A percentile compares a stretch with the other conserved stretches of the same genome.
phyloP scores from a whole-genome alignment of 2,888 invertebrate genomes.

The Pyrocoelia pectoralis region DNA sequence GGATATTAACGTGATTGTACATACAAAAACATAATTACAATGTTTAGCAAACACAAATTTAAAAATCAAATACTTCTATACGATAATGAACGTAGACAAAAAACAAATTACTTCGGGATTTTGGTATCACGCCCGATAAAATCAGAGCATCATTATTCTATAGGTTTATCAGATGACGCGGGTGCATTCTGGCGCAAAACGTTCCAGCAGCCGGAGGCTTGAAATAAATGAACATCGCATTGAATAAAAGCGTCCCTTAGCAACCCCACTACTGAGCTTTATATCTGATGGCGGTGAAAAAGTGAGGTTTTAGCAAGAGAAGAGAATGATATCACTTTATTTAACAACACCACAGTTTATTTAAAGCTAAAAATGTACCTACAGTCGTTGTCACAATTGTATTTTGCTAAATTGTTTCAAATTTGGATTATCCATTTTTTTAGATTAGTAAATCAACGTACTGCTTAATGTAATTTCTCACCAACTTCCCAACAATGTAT shows the following conservation, averaged over 20 bases:
- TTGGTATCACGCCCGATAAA: slow-evolving; percentile 46
- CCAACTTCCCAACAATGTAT: too few species aligned
- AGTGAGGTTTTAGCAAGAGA: slow-evolving; percentile 38
- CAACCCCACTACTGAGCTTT: slow-evolving; percentile 46
- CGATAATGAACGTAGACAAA: slow-evolving; percentile 39
- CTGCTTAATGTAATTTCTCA: too few species aligned
- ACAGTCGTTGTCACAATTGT: slow-evolving; percentile 17
- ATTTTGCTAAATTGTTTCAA: not conserved
- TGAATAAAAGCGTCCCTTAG: slow-evolving; percentile 52
- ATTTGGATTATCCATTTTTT: not conserved
- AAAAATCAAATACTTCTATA: slow-evolving; percentile 26
- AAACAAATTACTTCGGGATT: slow-evolving; percentile 50
- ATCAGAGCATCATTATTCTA: slow-evolving; percentile 47
- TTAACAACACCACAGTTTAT: slow-evolving; percentile 37
- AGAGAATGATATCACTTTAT: slow-evolving; percentile 37
- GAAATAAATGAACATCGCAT: slow-evolving; percentile 52
- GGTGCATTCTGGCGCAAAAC: slow-evolving; percentile 45
- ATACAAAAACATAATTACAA: not conserved
- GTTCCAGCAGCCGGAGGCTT: slow-evolving; percentile 41
- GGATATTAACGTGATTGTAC: too few species aligned
- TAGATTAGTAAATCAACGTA: too few species aligned
- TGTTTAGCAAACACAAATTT: slow-evolving; percentile 11
- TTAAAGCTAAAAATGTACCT: slow-evolving; percentile 33
- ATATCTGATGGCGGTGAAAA: slow-evolving; percentile 47
- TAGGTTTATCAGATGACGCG: slow-evolving; percentile 45